Evolutionary conservation across 2,797 vertebrate genomes (phyloP), one percentile per base, ranked within the genome.

Genomic region (Pseudomugil tenellus): DNA sequence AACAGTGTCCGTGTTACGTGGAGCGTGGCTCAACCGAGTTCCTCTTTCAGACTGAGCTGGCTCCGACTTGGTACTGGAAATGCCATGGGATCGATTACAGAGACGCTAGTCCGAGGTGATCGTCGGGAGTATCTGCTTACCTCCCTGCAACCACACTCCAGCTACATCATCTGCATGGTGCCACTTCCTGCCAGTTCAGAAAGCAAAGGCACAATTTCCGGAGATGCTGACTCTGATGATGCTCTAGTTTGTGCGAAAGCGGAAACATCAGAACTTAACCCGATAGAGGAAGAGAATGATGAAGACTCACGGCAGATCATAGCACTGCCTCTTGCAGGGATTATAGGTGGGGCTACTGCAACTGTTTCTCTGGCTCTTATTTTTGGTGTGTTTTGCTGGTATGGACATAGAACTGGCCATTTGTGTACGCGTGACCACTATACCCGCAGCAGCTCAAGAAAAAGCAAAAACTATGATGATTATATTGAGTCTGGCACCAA

Each of bases 401-500:
- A 96, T 3, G 92, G 94, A 58, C 95, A 96, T 78, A 93, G 94
- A 62, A 93, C 95, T 16, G 93, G 96, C 0, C 93, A 94, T 79
- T 86, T 96, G 67, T 95, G 92, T 31, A 83, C 92, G 6, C 94
- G 87, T 56, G 95, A 97, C 51, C 90, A 94, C 86, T 96, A 96
- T 60, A 94, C 87, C 61, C 94, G 94, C 64, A 93, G 84, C 80
- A 94, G 93, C 78, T 94, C 96, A 0, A 94, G 96, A 63, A 97
- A 96, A 70, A 91, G 91, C 81, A 98, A 98, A 87, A 93, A 86
- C 72, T 96, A 95, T 63, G 96, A 97, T 0, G 96, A 97, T 85
- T 98, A 97, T 57, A 90, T 97, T 57, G 96, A 98, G 82, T 96
- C 96, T 0, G 97, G 97, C 77, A 98, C 97, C 73, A 98, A 98